phyloP scores from a whole-genome alignment of 2,113 vertebrate species.

The Nesoenas mayeri region DNA sequence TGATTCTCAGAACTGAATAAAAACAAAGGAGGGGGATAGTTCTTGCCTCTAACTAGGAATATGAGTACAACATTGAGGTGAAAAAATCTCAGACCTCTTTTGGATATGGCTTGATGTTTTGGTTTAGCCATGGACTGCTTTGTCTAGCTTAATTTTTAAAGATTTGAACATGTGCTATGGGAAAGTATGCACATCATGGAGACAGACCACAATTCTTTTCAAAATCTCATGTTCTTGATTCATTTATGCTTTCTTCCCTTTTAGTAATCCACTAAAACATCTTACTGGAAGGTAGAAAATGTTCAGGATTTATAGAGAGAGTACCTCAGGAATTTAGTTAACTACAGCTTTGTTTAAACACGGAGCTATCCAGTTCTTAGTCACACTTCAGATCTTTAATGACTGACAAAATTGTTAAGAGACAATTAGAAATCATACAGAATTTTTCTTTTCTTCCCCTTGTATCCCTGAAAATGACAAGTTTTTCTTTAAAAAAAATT shows the following conservation, averaged over 20 bases:
- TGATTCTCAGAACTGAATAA: constrained; percentile 19
- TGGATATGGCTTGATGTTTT: background rate
- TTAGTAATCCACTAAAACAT: background rate
- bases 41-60: background rate
- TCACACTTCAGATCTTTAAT: background rate
- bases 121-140: constrained; percentile 33
- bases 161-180: background rate
- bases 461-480: background rate
- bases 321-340: background rate
- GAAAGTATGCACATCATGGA: background rate
- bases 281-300: background rate
- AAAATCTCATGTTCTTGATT: background rate
- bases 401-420: background rate
- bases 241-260: background rate
- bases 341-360: background rate
- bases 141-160: constrained; percentile 20
- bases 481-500: background rate
- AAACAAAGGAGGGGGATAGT: background rate
- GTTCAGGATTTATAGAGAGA: background rate
- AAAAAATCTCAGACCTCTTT: background rate
- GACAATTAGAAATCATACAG: background rate
- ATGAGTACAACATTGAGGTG: constrained; percentile 9
- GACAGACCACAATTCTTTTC: background rate
- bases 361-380: background rate
- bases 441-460: background rate